These are phyloP conservation scores for Thunnus albacares DNA, from an alignment of 2,797 vertebrate species.

Conservation along the genomic window DNA sequence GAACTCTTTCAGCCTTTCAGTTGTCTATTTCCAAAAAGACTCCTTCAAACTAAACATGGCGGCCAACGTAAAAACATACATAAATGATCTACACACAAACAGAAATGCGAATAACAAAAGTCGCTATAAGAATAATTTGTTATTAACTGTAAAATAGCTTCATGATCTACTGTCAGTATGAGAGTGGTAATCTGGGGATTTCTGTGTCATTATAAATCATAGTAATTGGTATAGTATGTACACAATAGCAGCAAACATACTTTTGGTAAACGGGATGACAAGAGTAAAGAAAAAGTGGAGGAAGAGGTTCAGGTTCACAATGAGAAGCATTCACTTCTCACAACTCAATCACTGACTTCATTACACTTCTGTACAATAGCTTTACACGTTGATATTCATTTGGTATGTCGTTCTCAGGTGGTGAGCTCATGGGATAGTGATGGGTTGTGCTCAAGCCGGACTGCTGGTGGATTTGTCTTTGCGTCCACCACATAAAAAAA, in stretches of 20 bases:
- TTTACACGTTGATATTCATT: conserved; percentile 64
- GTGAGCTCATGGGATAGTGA: background rate
- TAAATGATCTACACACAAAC: conserved; percentile 62
- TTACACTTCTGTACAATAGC: conserved; percentile 81
- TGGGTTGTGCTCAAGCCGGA: background rate
- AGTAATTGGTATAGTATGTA: conserved; percentile 75
- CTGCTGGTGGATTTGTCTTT: conserved; percentile 7
- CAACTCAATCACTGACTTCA: conserved; percentile 74
- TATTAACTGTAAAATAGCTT: conserved; percentile 77
- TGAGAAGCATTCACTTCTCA: conserved; percentile 60
- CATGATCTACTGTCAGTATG: conserved; percentile 65
- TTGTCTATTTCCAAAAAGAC: conserved; percentile 38
- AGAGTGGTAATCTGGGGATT: conserved; percentile 67
- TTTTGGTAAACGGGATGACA: conserved; percentile 83
- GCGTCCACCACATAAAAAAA: background rate
- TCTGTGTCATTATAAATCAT: conserved; percentile 71
- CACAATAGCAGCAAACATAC: conserved; percentile 89
- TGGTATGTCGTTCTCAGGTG: conserved; percentile 60
- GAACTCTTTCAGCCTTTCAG: conserved; percentile 29
- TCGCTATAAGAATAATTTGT: conserved; percentile 73
- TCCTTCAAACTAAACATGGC: conserved; percentile 67
- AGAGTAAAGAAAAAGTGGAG: conserved; percentile 45
- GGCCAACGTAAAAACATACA: conserved; percentile 56
- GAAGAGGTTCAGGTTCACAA: conserved; percentile 77
- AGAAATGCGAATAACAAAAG: conserved; percentile 63